Base-by-base conservation (phyloP, 2,797 vertebrate species). In the Eremophila alpestris region DNA sequence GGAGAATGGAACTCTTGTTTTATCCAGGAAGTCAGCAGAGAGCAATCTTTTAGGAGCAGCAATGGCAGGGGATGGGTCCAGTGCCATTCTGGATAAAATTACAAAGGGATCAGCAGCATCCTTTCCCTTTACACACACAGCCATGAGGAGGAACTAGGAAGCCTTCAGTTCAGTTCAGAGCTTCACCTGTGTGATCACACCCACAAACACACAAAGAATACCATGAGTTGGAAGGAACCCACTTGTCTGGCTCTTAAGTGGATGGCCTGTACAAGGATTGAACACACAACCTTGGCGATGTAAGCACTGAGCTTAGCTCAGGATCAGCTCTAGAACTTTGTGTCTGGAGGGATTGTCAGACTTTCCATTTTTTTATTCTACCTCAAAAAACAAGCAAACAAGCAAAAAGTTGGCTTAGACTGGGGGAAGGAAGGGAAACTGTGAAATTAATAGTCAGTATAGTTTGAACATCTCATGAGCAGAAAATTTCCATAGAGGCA, bases 401-500 rank as follows among this genome's bases (percentile, higher is more conserved):
- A 29, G 62, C 16, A 34, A 20, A 2, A 69, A 1, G 0, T 36
- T 52, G 40, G 2, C 5, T 75, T 68, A 48, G 4, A 40, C 8
- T 18, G 3, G 0, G 0, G 14, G 3, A 36, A 56, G 13, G 38
- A 32, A 13, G 13, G 1, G 29, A 59, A 91, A 58, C 23, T 30
- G 10, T 24, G 8, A 79, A 83, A 91, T 51, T 60, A 78, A 58
- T 49, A 9, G 13, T 32, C 19, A 40, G 11, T 23, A 19, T 1
- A 55, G 2, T 67, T 58, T 62, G 20, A 76, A 38, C 10, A 60
- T 45, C 11, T 78, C 54, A 63, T 3, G 1, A 79, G 21, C 8
- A 43, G 9, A 32, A 75, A n/a, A 6, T 64, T 88, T 90, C 15
- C 11, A 30, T 22, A 7, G 5, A 36, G 36, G 36, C 13, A 43